These are phyloP conservation scores for Sinhomidia bicolor DNA, from an alignment of 2,888 invertebrate genomes.

Conservation along the genomic window DNA sequence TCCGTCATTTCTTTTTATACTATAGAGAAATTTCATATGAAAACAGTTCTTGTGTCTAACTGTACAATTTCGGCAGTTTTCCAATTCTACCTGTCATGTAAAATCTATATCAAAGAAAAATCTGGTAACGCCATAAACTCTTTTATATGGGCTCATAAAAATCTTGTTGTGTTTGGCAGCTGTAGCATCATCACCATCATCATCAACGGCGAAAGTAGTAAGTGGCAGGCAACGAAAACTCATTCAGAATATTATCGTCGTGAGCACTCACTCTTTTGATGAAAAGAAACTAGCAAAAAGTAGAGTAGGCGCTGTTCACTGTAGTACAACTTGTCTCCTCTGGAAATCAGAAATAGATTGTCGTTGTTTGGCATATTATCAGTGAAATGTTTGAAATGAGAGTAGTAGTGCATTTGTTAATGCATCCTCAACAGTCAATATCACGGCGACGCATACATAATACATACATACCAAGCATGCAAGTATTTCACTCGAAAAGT, in stretches of 20 bases:
- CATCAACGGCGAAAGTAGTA: not conserved
- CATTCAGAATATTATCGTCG: not conserved
- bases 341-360: not conserved
- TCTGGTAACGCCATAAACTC: conserved; percentile 57
- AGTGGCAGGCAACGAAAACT: not conserved
- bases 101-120: conserved; percentile 56
- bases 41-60: not conserved
- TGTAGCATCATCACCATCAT: not conserved
- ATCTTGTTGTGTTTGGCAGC: conserved; percentile 38
- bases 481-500: not conserved
- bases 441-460: not conserved
- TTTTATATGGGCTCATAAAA: conserved; percentile 53
- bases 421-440: not conserved
- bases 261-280: too few relatives aligned
- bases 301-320: too few relatives aligned
- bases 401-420: not conserved
- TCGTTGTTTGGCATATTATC: not conserved
- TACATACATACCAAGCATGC: not conserved
- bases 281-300: too few relatives aligned
- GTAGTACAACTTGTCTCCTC: too few relatives aligned
- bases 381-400: not conserved
- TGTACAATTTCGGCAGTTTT: conserved; percentile 47
- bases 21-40: too few relatives aligned
- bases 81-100: conserved; percentile 65
- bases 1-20: too few relatives aligned